Evolutionary conservation across 92 coral and sea anemone species (phyloP).

Genomic region (Bergia sp.): DNA sequence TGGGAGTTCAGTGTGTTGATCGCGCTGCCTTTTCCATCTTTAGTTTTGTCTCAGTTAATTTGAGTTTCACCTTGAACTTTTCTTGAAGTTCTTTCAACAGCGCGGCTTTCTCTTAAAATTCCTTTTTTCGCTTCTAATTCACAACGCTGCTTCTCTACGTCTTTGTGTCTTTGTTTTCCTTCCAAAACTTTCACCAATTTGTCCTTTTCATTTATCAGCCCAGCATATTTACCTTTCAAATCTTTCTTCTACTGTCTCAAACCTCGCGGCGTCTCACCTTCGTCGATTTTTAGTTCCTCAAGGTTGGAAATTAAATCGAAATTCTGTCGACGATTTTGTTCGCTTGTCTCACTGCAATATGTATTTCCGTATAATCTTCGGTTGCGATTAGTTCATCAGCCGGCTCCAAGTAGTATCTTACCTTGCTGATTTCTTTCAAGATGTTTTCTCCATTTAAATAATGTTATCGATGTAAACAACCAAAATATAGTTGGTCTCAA

Average conservation of each 20-base stretch:
- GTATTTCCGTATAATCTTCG: conserved; percentile 46
- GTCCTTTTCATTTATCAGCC: conserved; percentile 32
- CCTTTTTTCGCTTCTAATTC: conserved; percentile 4
- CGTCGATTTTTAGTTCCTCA: conserved; percentile 50
- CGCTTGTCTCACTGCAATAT: conserved; percentile 19
- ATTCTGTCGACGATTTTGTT: conserved; percentile 41
- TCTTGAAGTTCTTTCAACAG: conserved; percentile 40
- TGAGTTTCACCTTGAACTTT: conserved; percentile 46
- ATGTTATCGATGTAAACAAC: too few relatives aligned
- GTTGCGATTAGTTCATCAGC: conserved; percentile 40
- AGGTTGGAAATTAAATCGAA: conserved; percentile 50
- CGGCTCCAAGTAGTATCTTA: conserved; percentile 52
- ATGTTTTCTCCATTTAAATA: conserved; percentile 26
- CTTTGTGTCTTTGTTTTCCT: conserved; percentile 19
- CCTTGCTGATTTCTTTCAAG: conserved; percentile 52
- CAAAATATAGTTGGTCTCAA: too few relatives aligned
- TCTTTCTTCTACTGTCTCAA: conserved; percentile 61
- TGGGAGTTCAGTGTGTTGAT: conserved; percentile 39
- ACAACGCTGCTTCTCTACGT: neutral
- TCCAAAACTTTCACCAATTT: conserved; percentile 14
- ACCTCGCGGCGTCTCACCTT: conserved; percentile 29
- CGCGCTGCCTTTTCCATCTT: conserved; percentile 50
- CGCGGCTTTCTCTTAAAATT: conserved; percentile 43
- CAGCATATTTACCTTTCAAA: conserved; percentile 23
- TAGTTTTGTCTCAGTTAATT: conserved; percentile 44